Conservation (phyloP, 2,797 vertebrate species). For the Catostomus latipinnis region DNA sequence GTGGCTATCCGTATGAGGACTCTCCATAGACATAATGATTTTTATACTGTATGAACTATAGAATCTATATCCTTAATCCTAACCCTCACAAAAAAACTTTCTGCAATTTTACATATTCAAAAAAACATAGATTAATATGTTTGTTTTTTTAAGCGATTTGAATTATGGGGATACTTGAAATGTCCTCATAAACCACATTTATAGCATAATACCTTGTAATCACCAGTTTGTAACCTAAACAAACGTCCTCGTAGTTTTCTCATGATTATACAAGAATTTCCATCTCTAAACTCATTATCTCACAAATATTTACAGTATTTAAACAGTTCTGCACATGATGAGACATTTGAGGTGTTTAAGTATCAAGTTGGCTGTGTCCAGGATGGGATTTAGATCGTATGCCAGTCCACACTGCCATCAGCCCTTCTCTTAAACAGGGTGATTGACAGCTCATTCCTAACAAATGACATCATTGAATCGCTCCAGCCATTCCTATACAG, state of each 20-base stretch:
- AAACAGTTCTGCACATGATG: background rate
- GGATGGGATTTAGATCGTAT: constrained; percentile 18
- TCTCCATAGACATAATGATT: no score
- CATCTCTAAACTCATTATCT: background rate
- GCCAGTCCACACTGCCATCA: constrained; percentile 39
- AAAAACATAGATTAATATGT: no score
- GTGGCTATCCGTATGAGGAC: no score
- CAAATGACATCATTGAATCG: constrained; percentile 38
- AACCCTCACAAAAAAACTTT: no score
- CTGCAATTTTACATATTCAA: no score
- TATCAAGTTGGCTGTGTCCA: constrained; percentile 17
- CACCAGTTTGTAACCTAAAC: no score
- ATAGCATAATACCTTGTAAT: no score
- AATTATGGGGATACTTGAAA: no score
- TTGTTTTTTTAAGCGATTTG: no score
- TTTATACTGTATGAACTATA: no score
- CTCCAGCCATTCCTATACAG: constrained; percentile 64
- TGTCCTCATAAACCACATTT: no score
- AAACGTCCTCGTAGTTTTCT: constrained; percentile 17
- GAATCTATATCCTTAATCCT: no score
- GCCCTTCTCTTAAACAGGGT: constrained; percentile 38
- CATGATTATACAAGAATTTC: background rate
- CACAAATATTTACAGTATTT: background rate
- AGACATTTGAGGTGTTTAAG: constrained; percentile 12
- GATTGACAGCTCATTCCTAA: constrained; percentile 28